These are phyloP conservation scores for Drosophila novamexicana DNA, from an alignment of 1,140 invertebrate species.

Conservation along the genomic window DNA sequence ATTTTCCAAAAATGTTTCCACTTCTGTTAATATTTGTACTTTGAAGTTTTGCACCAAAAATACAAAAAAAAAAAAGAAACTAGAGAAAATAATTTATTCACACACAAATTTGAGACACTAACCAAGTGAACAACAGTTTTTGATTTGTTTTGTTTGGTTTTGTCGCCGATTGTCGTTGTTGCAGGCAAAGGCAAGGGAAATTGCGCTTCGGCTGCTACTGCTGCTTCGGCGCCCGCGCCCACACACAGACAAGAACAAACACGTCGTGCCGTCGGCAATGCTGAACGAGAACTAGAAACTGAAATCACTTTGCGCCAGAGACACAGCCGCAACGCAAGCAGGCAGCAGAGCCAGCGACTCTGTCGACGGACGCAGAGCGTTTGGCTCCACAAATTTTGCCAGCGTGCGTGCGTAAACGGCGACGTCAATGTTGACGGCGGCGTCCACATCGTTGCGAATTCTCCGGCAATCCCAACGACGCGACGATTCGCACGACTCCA, in stretches of 20 bases:
- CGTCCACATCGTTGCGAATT: conserved; percentile 22
- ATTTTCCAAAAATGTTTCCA: background rate
- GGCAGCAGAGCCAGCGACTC: conserved; percentile 37
- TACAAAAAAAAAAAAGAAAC: conserved; percentile 27
- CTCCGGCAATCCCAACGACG: conserved; percentile 13
- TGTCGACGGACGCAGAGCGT: conserved; percentile 48
- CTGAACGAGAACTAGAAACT: conserved; percentile 79
- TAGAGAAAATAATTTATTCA: background rate
- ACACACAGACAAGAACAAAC: conserved; percentile 49
- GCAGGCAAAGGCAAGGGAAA: conserved; percentile 30
- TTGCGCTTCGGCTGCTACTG: conserved; percentile 34
- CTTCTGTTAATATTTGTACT: background rate
- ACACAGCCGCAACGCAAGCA: conserved; percentile 27
- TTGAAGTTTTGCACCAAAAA: conserved; percentile 25
- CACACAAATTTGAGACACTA: conserved; percentile 6
- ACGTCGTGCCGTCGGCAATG: conserved; percentile 82
- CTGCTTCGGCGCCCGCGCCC: conserved; percentile 31
- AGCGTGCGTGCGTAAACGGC: conserved; percentile 9
- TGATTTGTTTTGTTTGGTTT: conserved; percentile 21
- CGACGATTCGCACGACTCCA: conserved; percentile 10
- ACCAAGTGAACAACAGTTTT: conserved; percentile 25
- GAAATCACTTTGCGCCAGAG: conserved; percentile 40
- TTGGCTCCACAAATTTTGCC: conserved; percentile 27
- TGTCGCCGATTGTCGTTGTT: conserved; percentile 28
- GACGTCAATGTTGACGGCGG: background rate